Evolutionary conservation across 2,888 invertebrate genomes (phyloP).

Genomic region (Lasius platythorax): DNA sequence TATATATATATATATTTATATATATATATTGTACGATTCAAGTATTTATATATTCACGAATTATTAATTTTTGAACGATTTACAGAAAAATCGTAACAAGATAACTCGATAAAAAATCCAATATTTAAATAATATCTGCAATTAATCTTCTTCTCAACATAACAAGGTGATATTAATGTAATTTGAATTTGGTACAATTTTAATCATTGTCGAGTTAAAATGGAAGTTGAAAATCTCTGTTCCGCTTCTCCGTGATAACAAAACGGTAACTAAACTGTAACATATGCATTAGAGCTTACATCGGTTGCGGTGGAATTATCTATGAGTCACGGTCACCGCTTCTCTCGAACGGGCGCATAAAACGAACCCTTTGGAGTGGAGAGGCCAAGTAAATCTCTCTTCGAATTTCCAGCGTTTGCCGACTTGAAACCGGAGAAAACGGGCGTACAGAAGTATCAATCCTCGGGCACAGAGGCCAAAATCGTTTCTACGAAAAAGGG

Average conservation of each 20-base stretch:
- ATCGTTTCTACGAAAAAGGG: conserved; percentile 34
- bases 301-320: conserved; percentile 33
- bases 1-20: too few species aligned
- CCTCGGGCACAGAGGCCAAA: not conserved
- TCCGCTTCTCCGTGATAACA: not conserved
- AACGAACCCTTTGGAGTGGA: conserved; percentile 23
- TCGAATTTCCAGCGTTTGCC: conserved; percentile 34
- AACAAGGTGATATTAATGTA: not conserved
- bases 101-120: not conserved
- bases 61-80: too few species aligned
- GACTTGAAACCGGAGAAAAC: conserved; percentile 25
- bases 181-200: not conserved
- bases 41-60: too few species aligned
- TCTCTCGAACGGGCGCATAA: conserved; percentile 16
- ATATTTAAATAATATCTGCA: not conserved
- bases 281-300: conserved; percentile 10
- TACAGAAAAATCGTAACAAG: too few species aligned
- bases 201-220: not conserved
- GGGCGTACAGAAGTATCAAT: conserved; percentile 32
- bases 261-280: not conserved
- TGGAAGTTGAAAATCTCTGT: not conserved
- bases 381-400: conserved; percentile 39
- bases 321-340: not conserved
- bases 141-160: not conserved
- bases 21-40: too few species aligned